Base-by-base conservation (phyloP, 1,140 invertebrate genomes). In the Reticulitermes speratus region DNA sequence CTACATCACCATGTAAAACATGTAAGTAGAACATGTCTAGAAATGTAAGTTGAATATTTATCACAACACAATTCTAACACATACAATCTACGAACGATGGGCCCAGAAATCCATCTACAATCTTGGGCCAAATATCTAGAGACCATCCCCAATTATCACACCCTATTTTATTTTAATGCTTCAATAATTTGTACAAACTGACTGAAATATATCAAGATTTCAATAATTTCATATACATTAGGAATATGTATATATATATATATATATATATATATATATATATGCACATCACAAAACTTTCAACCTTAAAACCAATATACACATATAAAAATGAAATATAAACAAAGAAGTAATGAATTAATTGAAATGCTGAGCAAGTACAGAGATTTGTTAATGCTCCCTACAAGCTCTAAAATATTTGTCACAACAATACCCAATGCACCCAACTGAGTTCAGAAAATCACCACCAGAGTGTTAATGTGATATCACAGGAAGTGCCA, bases 251-350 rank as follows among this genome's bases (percentile, higher is more conserved):
- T 75, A 9, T 75, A 75, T 75, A 75, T 30, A 30, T 30, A 75
- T 25, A 75, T 25, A 69, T 69, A n/a, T 69, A n/a, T 30, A 14
- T 75, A 9, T 75, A 75, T 75, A 75, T 30, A 30, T 30, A 75
- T 25, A 75, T 25, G n/a, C n/a, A 75, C n/a, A 30, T 75, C 65
- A 75, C 65, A 75, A 30, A 75, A 75, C 65, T 75, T 75, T 75
- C 65, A 75, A 75, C n/a, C 65, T 30, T 55, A 30, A 30, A 75
- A 75, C 65, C n/a, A 25, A 75, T 75, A 65, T 65, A 75, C 65
- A 75, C 65, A 75, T 75, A 75, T 25, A 9, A 30, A 75, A 75
- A 75, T 75, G 5, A 75, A 75, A 75, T 75, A 75, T 75, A 75
- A 75, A 75, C 65, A 75, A 75, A 55, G 19, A 21, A 55, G 52